Conservation (phyloP, 1,140 invertebrate genomes). For the Drosophila baimaii region DNA sequence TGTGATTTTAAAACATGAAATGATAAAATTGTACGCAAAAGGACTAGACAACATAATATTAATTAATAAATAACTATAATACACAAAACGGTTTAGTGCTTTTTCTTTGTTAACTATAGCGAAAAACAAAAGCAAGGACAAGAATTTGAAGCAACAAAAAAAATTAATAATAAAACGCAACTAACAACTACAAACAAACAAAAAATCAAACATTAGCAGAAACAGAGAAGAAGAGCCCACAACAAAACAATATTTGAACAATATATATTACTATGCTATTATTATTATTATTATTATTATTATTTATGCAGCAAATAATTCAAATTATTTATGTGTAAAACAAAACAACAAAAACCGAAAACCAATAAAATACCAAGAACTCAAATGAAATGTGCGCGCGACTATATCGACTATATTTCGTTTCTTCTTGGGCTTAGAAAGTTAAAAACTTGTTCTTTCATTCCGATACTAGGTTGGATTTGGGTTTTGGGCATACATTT, state of each 20-base stretch:
- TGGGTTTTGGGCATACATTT: too few relatives aligned
- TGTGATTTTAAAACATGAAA: conserved; percentile 81
- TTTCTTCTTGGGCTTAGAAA: conserved; percentile 12
- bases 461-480: background rate
- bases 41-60: conserved; percentile 71
- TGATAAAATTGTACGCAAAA: conserved; percentile 68
- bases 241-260: conserved; percentile 51
- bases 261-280: conserved; percentile 57
- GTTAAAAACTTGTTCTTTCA: background rate
- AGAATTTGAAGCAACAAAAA: conserved; percentile 18
- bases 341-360: conserved; percentile 34
- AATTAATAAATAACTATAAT: conserved; percentile 67
- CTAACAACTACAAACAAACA: conserved; percentile 14
- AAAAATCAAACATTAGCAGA: conserved; percentile 1
- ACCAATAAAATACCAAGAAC: conserved; percentile 66
- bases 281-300: conserved; percentile 72
- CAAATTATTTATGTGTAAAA: conserved; percentile 73
- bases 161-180: background rate
- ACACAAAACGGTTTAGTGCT: conserved; percentile 59
- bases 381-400: conserved; percentile 24
- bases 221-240: conserved; percentile 7
- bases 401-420: conserved; percentile 9
- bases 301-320: conserved; percentile 75
- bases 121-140: conserved; percentile 2
- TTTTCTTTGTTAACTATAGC: conserved; percentile 72